Evolutionary conservation across 2,888 invertebrate species (phyloP), one percentile per base, ranked within the genome.

Genomic region (Pristionchus japonicus): DNA sequence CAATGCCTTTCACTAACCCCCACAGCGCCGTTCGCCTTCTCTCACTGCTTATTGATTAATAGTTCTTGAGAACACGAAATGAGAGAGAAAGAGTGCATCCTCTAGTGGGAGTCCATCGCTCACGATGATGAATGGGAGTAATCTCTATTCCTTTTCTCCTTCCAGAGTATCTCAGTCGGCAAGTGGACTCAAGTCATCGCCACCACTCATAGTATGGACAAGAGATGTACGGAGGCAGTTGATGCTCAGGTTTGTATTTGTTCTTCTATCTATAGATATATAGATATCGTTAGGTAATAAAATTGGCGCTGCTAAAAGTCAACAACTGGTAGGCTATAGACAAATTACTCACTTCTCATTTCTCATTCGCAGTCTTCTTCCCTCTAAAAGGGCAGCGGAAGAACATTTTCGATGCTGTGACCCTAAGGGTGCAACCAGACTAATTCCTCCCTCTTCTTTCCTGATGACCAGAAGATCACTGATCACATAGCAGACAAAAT

Each of bases 141-240:
- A n/a, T n/a, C n/a, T n/a, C n/a, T n/a, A n/a, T n/a, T n/a, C 31
- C 34, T 34, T 20, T 27, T 9, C 43, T n/a, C 23, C n/a, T 86
- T 90, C 77, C 88, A 92, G 92, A 91, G 91, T 31, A 90, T 90
- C 64, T 93, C 93, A 67, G 93, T 93, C 31, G 91, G 91, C 52
- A 91, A 91, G 87, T 93, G 93, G 93, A 92, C 93, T 27, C 91
- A 90, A 77, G 89, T 90, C 77, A 92, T 92, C 90, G 93, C 93
- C 17, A 91, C 91, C n/a, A 47, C 89, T 40, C 90, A 91, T 85
- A 92, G 92, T 52, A 88, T 93, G 90, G 93, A 93, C 89, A 91
- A 91, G 89, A 89, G 90, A 77, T 89, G 90, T n/a, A 90, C 90
- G 3, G 93, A 93, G 88, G 93, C 92, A 23, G 93, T 93, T 34